phyloP scores from a whole-genome alignment of 1,140 invertebrate genomes.

The Meloidogyne floridensis region DNA sequence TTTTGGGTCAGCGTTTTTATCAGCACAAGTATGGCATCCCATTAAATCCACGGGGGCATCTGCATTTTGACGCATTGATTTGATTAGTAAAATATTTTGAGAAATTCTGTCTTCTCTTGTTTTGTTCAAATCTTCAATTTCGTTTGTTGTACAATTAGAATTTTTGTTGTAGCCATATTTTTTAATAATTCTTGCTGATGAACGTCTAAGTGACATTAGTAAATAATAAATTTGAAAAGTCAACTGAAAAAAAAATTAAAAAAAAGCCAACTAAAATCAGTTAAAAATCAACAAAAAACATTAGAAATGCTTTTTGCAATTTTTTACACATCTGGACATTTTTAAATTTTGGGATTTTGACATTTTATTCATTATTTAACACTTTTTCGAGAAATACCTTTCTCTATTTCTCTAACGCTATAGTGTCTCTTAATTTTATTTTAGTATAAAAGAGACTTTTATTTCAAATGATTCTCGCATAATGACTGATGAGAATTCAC shows the following conservation, averaged over 20 bases:
- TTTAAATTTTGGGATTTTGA: no score
- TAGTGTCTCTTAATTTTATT: no score
- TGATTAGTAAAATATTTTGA: slow-evolving; percentile 17
- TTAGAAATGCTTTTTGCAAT: no score
- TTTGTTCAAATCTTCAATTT: slow-evolving; percentile 9
- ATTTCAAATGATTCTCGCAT: no score
- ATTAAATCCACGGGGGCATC: slow-evolving; percentile 42
- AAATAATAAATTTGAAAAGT: no score
- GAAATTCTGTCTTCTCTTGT: not conserved
- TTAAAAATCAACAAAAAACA: no score
- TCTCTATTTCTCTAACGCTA: no score
- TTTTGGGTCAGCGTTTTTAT: slow-evolving; percentile 40
- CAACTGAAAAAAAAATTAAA: not conserved
- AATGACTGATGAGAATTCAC: no score
- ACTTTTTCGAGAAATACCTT: no score
- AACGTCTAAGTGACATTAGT: not conserved
- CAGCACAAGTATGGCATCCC: slow-evolving; percentile 50
- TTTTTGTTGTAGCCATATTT: not conserved
- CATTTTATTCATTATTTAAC: no score
- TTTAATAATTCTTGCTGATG: not conserved
- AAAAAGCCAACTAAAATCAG: not conserved
- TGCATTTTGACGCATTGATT: slow-evolving; percentile 36
- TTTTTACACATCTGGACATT: no score
- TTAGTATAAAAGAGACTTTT: no score
- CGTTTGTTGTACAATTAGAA: not conserved